A percentile compares a stretch with the other conserved stretches of the same genome.
phyloP scores from a whole-genome alignment of 92 coral and sea anemone species.

The Phenganax subtilis region DNA sequence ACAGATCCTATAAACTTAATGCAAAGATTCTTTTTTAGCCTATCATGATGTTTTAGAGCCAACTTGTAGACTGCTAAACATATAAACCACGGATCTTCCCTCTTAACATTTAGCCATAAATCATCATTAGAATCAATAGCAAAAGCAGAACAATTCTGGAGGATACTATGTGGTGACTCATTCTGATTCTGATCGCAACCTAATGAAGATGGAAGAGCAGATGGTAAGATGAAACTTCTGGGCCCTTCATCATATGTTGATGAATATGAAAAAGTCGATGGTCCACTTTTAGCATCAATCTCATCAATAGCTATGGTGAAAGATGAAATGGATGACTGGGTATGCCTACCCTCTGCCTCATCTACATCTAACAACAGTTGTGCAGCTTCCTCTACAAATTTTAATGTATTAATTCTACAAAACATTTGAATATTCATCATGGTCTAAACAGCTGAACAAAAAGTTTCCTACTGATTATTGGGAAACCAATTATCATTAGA shows the following conservation, averaged over 20 bases:
- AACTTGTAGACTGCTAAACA: slow-evolving; percentile 1
- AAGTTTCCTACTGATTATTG: no score
- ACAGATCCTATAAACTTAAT: neutral
- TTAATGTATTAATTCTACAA: no score
- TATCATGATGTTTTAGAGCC: neutral
- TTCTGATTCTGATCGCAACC: neutral
- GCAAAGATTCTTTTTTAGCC: slow-evolving; percentile 13
- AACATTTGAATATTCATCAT: no score
- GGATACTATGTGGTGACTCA: neutral
- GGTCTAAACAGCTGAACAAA: no score
- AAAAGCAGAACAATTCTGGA: neutral
- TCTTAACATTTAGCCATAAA: slow-evolving; percentile 4
- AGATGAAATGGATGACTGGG: no score
- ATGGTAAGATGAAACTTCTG: neutral
- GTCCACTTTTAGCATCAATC: no score
- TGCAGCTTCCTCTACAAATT: neutral
- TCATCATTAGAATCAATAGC: neutral
- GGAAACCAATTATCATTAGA: no score
- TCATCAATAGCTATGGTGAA: no score
- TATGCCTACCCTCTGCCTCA: neutral
- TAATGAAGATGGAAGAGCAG: neutral
- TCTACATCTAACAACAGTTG: slow-evolving; percentile 1
- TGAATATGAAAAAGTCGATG: no score
- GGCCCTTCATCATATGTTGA: no score
- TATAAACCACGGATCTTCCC: slow-evolving; percentile 1